These are phyloP conservation scores for Hyposoter didymator DNA, from an alignment of 2,888 invertebrate genomes.

Conservation along the genomic window DNA sequence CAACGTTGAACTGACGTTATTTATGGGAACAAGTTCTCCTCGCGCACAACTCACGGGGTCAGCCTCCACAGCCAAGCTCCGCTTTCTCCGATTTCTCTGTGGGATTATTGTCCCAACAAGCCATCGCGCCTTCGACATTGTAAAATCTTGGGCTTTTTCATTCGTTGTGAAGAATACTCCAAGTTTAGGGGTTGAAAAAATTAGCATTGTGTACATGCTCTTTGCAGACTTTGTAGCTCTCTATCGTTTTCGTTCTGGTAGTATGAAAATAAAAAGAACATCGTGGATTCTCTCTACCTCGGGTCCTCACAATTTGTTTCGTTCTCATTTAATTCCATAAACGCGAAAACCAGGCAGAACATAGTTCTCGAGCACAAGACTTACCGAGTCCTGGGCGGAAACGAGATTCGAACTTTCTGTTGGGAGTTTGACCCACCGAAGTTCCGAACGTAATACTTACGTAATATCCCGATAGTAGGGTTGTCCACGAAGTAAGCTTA, in stretches of 20 bases:
- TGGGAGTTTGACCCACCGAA: conserved; percentile 41
- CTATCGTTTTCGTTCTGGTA: conserved; percentile 53
- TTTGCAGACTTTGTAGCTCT: conserved; percentile 24
- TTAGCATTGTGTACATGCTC: conserved; percentile 30
- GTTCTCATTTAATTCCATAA: background rate
- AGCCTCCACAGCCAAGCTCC: conserved; percentile 1
- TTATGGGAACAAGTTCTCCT: background rate
- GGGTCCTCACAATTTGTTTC: conserved; percentile 21
- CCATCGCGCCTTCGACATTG: background rate
- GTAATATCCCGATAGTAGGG: conserved; percentile 47
- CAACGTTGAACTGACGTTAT: conserved; percentile 6
- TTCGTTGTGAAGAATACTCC: background rate
- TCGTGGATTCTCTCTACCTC: conserved; percentile 13
- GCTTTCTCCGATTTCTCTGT: background rate
- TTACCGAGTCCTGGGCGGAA: conserved; percentile 16
- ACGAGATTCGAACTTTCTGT: conserved; percentile 54
- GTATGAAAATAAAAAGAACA: conserved; percentile 32
- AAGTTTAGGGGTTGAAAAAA: conserved; percentile 30
- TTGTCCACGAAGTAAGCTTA: conserved; percentile 46
- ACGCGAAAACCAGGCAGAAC: background rate
- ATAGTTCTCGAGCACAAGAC: conserved; percentile 29
- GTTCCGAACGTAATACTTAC: conserved; percentile 39
- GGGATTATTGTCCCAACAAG: conserved; percentile 15
- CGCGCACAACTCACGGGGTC: background rate
- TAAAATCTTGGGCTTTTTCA: conserved; percentile 26